Evolutionary conservation across 2,113 vertebrate genomes (phyloP), one percentile per base, ranked within the genome.

Genomic region (Nerophis lumbriciformis): DNA sequence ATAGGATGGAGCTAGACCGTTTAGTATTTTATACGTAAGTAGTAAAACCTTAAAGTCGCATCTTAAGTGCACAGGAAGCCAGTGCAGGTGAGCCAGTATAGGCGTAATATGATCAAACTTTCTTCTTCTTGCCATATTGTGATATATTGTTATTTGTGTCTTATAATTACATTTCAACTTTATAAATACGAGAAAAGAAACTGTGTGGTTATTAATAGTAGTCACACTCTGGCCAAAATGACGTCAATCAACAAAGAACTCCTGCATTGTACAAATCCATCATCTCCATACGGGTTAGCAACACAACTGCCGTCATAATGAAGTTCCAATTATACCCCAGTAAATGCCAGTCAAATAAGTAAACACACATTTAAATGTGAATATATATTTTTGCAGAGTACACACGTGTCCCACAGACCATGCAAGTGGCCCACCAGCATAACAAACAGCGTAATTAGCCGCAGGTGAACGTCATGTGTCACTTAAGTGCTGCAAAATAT

Each of bases 381-480:
- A 72, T 61, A 72, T 61, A 68, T 55, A 52, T 53, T 55, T n/a
- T 9, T 50, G 35, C 8, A 50, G 38, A 58, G 16, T 15, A 7
- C 63, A 35, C 65, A 51, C 66, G 21, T 13, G 44, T 6, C 6
- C 15, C 19, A 6, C n/a, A 52, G 47, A 68, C 19, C 66, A 37
- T 12, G 51, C 80, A 79, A 76, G 73, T 69, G 64, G 77, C 63
- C 50, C 6, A 60, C 11, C 39, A 36, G 21, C 58, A 66, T 81
- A 83, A 87, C 75, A 78, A 85, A 62, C 62, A 69, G 48, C 51
- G 12, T 84, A 87, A 89, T 85, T 70, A 78, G 68, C 65, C 76
- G 72, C 80, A 83, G 83, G 84, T 86, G 74, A 73, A 75, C 35
- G 60, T 69, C 73, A 82, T 75, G 54, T 72, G 63, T 67, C 63